Conservation (phyloP, 2,113 vertebrate genomes). For the Harpagus bidentatus region DNA sequence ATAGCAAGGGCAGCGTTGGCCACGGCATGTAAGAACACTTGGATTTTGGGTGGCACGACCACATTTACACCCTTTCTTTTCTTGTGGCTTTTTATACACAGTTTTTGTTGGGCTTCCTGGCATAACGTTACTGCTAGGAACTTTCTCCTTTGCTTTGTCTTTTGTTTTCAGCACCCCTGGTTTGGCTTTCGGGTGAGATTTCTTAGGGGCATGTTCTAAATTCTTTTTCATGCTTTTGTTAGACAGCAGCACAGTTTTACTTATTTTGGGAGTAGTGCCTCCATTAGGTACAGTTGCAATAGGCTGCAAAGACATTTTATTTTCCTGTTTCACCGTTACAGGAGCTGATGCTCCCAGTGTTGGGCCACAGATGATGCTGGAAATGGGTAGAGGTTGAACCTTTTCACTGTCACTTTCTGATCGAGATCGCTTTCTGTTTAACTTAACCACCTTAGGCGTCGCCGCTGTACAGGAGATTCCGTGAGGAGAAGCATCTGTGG, state of each 20-base stretch:
- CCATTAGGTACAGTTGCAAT: conserved; percentile 86
- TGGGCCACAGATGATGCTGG: conserved; percentile 90
- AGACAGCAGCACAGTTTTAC: conserved; percentile 84
- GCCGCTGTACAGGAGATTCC: conserved; percentile 80
- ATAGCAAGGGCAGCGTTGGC: conserved; percentile 96
- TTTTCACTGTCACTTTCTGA: conserved; percentile 96
- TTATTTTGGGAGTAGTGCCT: conserved; percentile 84
- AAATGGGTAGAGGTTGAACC: conserved; percentile 90
- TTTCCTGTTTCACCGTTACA: conserved; percentile 81
- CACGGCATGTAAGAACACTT: conserved; percentile 97
- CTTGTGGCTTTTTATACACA: conserved; percentile 94
- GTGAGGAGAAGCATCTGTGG: conserved; percentile 75
- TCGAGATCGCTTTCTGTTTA: conserved; percentile 91
- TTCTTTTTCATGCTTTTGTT: conserved; percentile 91
- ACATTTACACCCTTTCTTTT: conserved; percentile 98
- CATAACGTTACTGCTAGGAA: conserved; percentile 85
- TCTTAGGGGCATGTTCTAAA: conserved; percentile 87
- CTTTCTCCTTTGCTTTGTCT: conserved; percentile 88
- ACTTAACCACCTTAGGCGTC: conserved; percentile 82
- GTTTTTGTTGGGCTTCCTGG: conserved; percentile 87
- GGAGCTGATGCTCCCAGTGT: conserved; percentile 80
- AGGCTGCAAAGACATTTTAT: conserved; percentile 81
- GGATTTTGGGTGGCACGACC: conserved; percentile 98
- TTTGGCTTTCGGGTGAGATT: conserved; percentile 90
- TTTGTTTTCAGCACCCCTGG: conserved; percentile 88